phyloP scores from a whole-genome alignment of 2,797 vertebrate genomes.

The Gila robusta region DNA sequence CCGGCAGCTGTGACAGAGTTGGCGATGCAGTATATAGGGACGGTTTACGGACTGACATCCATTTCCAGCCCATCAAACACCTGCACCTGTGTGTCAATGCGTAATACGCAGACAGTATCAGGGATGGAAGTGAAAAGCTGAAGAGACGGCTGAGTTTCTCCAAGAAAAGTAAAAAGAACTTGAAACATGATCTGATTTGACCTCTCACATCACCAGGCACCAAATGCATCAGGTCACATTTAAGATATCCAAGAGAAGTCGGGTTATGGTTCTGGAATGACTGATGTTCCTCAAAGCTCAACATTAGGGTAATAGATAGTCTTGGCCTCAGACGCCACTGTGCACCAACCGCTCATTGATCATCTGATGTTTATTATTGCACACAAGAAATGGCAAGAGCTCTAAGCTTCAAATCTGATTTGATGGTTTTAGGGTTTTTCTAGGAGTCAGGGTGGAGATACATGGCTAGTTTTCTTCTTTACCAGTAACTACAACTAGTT shows the following conservation, averaged over 20 bases:
- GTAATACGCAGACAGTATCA: neutral
- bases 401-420: neutral
- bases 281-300: slow-evolving; percentile 3
- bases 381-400: slow-evolving; percentile 13
- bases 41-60: slow-evolving; percentile 38
- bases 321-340: neutral
- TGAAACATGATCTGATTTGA: slow-evolving; percentile 6
- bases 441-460: neutral
- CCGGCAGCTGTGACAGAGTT: slow-evolving; percentile 47
- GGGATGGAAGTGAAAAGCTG: slow-evolving; percentile 12
- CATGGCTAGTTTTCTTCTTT: neutral
- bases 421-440: neutral
- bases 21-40: slow-evolving; percentile 18
- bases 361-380: slow-evolving; percentile 31
- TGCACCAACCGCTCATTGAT: slow-evolving; percentile 11
- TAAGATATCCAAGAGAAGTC: neutral
- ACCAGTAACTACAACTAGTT: neutral
- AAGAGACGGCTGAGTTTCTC: slow-evolving; percentile 17
- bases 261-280: slow-evolving; percentile 7
- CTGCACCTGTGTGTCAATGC: slow-evolving; percentile 31
- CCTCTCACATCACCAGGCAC: slow-evolving; percentile 8
- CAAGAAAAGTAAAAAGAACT: slow-evolving; percentile 10
- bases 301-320: neutral
- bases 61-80: slow-evolving; percentile 45
- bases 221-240: slow-evolving; percentile 3